phyloP scores from a whole-genome alignment of 2,888 invertebrate species.

The Leptura quadrifasciata region DNA sequence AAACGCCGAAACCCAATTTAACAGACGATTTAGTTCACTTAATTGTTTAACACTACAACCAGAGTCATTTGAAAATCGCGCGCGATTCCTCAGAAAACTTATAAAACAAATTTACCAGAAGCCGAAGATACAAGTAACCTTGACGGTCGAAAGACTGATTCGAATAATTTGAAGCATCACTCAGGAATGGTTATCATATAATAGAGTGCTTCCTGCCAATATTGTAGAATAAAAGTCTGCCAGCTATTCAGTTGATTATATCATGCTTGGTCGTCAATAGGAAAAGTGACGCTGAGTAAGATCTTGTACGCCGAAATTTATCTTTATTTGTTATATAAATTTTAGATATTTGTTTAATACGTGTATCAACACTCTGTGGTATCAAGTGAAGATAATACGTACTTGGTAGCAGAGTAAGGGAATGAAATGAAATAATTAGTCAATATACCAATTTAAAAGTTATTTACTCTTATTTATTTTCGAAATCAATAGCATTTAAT shows the following conservation, averaged over 20 bases:
- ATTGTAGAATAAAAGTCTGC: slow-evolving; percentile 57
- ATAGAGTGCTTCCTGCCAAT: slow-evolving; percentile 70
- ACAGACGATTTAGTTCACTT: background rate
- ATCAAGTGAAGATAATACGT: background rate
- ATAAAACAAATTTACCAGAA: slow-evolving; percentile 11
- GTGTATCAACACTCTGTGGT: no score
- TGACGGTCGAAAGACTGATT: slow-evolving; percentile 60
- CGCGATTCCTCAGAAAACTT: slow-evolving; percentile 5
- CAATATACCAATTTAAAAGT: background rate
- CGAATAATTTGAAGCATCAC: slow-evolving; percentile 62
- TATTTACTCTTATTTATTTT: background rate
- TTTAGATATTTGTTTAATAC: slow-evolving; percentile 14
- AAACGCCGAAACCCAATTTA: background rate
- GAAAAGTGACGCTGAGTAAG: slow-evolving; percentile 38
- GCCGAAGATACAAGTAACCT: slow-evolving; percentile 61
- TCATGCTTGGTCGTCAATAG: slow-evolving; percentile 51
- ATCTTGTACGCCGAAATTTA: slow-evolving; percentile 31
- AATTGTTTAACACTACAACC: background rate
- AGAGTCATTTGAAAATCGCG: background rate
- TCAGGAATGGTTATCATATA: slow-evolving; percentile 61
- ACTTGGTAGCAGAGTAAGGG: background rate
- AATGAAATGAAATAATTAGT: background rate
- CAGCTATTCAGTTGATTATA: slow-evolving; percentile 54
- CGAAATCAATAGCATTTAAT: no score
- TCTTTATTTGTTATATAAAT: slow-evolving; percentile 2